A percentile compares a stretch with the other conserved stretches of the same genome.
phyloP scores from a whole-genome alignment of 1,140 invertebrate genomes.

The Drosophila rufa region DNA sequence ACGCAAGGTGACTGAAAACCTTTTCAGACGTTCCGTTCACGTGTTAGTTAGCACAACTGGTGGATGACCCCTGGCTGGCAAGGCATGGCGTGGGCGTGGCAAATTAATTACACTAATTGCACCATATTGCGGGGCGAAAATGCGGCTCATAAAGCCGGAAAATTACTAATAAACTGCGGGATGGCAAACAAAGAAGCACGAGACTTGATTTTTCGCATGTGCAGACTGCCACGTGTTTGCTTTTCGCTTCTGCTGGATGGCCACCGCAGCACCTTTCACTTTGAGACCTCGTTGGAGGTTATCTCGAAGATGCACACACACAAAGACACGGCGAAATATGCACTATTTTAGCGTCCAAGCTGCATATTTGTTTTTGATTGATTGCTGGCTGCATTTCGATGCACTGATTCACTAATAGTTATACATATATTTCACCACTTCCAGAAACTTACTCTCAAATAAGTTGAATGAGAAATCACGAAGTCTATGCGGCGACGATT shows the following conservation, averaged over 20 bases:
- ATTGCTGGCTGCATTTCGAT: constrained; percentile 38
- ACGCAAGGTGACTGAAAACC: constrained; percentile 5
- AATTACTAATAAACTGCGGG: constrained; percentile 5
- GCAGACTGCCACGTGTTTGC: constrained; percentile 73
- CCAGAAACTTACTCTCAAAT: constrained; percentile 81
- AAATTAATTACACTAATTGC: constrained; percentile 41
- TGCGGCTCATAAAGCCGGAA: constrained; percentile 21
- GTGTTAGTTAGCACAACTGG: constrained; percentile 20
- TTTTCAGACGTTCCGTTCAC: constrained; percentile 9
- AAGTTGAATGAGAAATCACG: constrained; percentile 84
- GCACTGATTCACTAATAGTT: constrained; percentile 50
- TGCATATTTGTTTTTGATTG: constrained; percentile 73
- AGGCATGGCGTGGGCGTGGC: constrained; percentile 54
- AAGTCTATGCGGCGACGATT: constrained; percentile 84
- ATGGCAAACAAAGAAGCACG: constrained; percentile 2
- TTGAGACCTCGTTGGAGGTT: constrained; percentile 56
- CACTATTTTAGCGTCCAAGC: constrained; percentile 32
- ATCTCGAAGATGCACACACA: constrained; percentile 42
- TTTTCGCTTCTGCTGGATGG: constrained; percentile 15
- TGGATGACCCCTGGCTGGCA: constrained; percentile 1
- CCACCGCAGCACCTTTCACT: constrained; percentile 71
- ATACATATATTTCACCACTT: constrained; percentile 36
- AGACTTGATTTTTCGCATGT: constrained; percentile 4
- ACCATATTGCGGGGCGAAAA: constrained; percentile 58
- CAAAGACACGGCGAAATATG: constrained; percentile 47